Evolutionary conservation across 2,113 vertebrate genomes (phyloP), one percentile per base, ranked within the genome.

Genomic region (Coptodon rendalli): DNA sequence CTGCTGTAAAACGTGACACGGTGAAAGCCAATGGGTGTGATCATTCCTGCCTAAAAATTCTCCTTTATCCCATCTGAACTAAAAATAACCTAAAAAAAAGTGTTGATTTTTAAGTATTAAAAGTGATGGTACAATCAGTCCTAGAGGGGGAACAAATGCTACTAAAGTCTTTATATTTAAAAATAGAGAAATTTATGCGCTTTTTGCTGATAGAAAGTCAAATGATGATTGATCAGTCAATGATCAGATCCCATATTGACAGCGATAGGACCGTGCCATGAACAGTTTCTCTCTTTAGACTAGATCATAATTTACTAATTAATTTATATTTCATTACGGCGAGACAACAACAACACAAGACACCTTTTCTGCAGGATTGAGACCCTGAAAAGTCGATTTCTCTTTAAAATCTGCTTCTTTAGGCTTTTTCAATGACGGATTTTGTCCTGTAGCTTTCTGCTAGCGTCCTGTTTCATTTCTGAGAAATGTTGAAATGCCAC

Each of bases 81-180:
- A 48, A 24, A 43, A 71, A 89, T 36, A 63, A 7, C 3, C 59
- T 12, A 12, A 7, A 24, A 71, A 48, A 82, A 89, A 87, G 80
- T 45, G 3, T 80, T 84, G 86, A 89, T 87, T 92, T 91, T 71
- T 87, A 85, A 88, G 88, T 87, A 87, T 89, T 90, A 66, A 88
- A 63, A 87, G 88, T 92, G 90, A 95, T 92, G 92, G 95, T 95
- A 96, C 96, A 96, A 96, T 96, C 95, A 96, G 56, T 85, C 56
- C 57, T 68, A 87, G 57, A 59, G 82, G 68, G 61, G 31, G 90
- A 91, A 90, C 54, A 92, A 88, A 94, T 82, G 80, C 84, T 91
- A 87, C 87, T 91, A 84, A 88, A 92, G 89, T 89, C 84, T 89
- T 93, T 90, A 87, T 94, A 95, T 90, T 90, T 88, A 89, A 90